A percentile compares a stretch with the other conserved stretches of the same genome.
These are phyloP conservation scores for Conger conger DNA, from an alignment of 2,113 vertebrate species.

Conservation along the genomic window DNA sequence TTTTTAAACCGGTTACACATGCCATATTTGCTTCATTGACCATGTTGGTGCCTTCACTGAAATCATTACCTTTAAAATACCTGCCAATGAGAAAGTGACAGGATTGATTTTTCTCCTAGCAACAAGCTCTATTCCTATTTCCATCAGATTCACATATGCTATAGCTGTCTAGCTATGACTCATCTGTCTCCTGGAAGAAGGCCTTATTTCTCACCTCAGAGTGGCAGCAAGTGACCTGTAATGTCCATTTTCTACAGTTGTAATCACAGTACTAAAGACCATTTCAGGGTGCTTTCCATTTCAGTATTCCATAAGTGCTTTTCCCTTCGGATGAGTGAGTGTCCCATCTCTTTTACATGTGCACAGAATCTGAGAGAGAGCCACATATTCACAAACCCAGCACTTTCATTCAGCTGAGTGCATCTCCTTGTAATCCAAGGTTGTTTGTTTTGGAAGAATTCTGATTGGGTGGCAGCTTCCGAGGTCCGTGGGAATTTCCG, in stretches of 20 bases:
- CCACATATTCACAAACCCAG: not conserved
- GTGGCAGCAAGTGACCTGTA: not conserved
- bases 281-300: not conserved
- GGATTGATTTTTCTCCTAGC: not conserved
- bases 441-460: not conserved
- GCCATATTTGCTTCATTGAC: not conserved
- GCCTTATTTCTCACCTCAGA: not conserved
- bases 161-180: not conserved
- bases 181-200: not conserved
- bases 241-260: too few species aligned
- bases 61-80: not conserved
- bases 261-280: not conserved
- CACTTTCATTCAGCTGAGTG: not conserved
- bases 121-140: not conserved
- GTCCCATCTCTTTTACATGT: not conserved
- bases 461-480: not conserved
- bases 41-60: not conserved
- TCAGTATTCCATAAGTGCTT: not conserved
- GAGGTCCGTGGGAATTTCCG: not conserved
- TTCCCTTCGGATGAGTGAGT: not conserved
- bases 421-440: too few species aligned
- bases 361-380: not conserved
- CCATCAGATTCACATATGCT: not conserved
- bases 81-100: not conserved
- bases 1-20: not conserved